Conservation (phyloP, 1,140 invertebrate species). For the Acyrthosiphon pisum region DNA sequence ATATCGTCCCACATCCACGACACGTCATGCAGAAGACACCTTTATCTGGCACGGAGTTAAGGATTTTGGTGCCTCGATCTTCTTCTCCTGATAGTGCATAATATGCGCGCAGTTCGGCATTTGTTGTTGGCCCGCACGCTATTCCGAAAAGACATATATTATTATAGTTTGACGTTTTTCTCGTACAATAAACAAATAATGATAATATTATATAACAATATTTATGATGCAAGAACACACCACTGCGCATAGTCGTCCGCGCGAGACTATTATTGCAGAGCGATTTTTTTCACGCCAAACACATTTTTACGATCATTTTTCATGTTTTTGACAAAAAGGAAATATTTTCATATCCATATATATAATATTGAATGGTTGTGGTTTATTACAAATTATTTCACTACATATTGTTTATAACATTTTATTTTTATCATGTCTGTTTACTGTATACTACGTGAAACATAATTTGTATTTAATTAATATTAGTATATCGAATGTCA, state of each 20-base stretch:
- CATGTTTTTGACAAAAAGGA: not conserved
- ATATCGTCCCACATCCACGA: not conserved
- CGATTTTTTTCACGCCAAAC: not conserved
- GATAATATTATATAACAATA: not conserved
- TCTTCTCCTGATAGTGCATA: not conserved
- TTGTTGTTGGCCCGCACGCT: not conserved
- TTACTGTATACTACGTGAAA: too few relatives aligned
- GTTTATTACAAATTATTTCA: not conserved
- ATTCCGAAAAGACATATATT: not conserved
- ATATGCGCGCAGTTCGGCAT: not conserved
- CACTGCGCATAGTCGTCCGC: not conserved
- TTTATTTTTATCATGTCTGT: not conserved
- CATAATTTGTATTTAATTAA: not conserved
- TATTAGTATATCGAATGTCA: not conserved
- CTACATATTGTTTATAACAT: not conserved
- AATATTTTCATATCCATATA: not conserved
- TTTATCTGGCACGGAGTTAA: not conserved
- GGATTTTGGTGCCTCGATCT: not conserved
- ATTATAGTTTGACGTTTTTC: constrained; percentile 5
- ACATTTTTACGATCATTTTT: constrained; percentile 18
- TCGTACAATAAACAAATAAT: constrained; percentile 7
- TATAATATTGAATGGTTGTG: not conserved
- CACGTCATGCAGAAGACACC: not conserved
- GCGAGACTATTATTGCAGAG: not conserved
- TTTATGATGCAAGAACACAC: not conserved